These are phyloP conservation scores for Nestor notabilis DNA, from an alignment of 2,113 vertebrate genomes.

Conservation along the genomic window DNA sequence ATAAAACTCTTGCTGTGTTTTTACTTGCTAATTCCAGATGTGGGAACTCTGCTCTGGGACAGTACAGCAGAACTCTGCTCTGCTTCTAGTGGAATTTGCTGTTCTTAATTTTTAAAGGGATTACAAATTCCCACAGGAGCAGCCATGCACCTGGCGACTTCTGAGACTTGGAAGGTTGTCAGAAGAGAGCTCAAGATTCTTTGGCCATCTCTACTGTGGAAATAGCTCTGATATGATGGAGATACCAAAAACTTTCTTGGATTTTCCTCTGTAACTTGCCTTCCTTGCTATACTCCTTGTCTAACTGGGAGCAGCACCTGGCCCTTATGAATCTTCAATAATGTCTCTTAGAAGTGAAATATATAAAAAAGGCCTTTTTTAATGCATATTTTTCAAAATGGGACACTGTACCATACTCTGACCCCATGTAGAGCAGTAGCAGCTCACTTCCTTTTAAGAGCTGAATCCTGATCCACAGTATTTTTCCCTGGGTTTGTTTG, in stretches of 20 bases:
- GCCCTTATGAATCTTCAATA: neutral
- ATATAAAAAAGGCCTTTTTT: neutral
- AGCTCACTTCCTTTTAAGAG: neutral
- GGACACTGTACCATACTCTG: neutral
- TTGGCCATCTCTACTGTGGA: neutral
- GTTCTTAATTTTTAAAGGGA: neutral
- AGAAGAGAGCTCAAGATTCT: neutral
- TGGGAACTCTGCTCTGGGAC: neutral
- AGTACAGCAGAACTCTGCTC: no score
- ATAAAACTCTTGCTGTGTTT: neutral
- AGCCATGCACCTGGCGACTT: slow-evolving; percentile 28
- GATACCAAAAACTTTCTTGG: neutral
- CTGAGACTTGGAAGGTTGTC: neutral
- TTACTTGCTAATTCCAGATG: neutral
- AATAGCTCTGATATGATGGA: neutral
- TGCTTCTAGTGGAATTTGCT: neutral
- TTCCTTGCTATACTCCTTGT: neutral
- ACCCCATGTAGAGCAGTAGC: neutral
- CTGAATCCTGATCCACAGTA: neutral
- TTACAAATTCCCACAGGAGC: neutral
- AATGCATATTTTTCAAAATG: neutral
- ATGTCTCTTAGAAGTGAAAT: neutral
- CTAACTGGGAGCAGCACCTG: neutral
- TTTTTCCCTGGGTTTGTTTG: neutral
- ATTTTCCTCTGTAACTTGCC: slow-evolving; percentile 2